Evolutionary conservation across 2,888 invertebrate genomes (phyloP).

Genomic region (Chelonus formosanus): DNA sequence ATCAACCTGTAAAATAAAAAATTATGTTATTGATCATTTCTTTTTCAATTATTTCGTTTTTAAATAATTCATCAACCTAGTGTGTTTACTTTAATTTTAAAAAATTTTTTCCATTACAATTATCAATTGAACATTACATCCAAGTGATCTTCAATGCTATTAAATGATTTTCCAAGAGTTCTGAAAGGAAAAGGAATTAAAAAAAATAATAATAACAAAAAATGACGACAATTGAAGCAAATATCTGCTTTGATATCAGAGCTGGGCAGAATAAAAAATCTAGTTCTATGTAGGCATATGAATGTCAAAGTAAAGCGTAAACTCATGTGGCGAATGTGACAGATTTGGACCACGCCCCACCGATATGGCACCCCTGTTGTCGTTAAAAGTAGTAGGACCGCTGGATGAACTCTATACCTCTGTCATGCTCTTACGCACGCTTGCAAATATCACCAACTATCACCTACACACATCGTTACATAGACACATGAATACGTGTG

Average conservation of each 20-base stretch:
- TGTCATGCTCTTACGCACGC: conserved; percentile 2
- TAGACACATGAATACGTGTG: not conserved
- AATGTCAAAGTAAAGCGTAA: conserved; percentile 35
- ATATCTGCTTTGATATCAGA: not conserved
- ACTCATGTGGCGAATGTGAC: conserved; percentile 62
- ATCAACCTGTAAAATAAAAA: too few species aligned
- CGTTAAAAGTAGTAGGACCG: conserved; percentile 38
- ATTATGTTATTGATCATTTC: too few species aligned
- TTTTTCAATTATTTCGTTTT: too few species aligned
- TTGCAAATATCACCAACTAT: conserved; percentile 30
- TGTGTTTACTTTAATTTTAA: too few species aligned
- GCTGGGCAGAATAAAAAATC: not conserved
- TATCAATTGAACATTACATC: too few species aligned
- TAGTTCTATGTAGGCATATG: not conserved
- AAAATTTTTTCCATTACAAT: too few species aligned
- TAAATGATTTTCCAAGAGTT: too few species aligned
- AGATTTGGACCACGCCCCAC: conserved; percentile 64
- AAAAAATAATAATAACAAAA: conserved; percentile 2
- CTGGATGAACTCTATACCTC: conserved; percentile 28
- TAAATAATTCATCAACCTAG: too few species aligned
- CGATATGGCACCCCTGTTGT: conserved; percentile 58
- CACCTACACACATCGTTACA: conserved; percentile 25
- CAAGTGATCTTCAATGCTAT: too few species aligned
- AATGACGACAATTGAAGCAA: not conserved
- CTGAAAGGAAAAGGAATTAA: too few species aligned